phyloP scores from a whole-genome alignment of 2,888 invertebrate species.

The Drosophila histrio region DNA sequence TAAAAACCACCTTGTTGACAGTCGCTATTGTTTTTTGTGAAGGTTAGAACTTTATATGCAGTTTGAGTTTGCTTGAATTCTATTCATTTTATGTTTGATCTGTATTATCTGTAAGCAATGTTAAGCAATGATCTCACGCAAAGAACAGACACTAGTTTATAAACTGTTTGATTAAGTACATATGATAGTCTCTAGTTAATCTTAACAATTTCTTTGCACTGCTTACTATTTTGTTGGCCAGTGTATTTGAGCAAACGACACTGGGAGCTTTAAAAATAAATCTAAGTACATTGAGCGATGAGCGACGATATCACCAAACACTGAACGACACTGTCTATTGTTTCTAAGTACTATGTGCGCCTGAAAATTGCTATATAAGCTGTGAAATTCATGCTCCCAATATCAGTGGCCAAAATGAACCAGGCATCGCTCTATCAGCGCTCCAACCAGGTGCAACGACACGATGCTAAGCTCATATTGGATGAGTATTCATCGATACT shows the following conservation, averaged over 20 bases:
- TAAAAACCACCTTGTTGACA: conserved; percentile 15
- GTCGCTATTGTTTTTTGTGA: conserved; percentile 15
- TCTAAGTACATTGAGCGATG: conserved; percentile 2
- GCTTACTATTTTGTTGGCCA: not conserved
- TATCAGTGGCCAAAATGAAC: conserved; percentile 85
- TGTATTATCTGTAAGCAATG: not conserved
- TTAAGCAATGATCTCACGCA: not conserved
- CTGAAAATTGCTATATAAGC: conserved; percentile 54
- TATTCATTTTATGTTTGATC: not conserved
- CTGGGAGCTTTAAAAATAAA: conserved; percentile 65
- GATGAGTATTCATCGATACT: conserved; percentile 87
- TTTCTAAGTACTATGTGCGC: not conserved
- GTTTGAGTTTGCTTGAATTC: not conserved
- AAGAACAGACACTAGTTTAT: not conserved
- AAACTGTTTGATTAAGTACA: not conserved
- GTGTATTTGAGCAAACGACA: conserved; percentile 3
- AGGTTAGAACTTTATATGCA: conserved; percentile 3
- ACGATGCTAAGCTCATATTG: conserved; percentile 87
- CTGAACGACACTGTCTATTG: conserved; percentile 27
- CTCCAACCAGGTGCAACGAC: conserved; percentile 88
- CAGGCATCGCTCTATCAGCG: conserved; percentile 88
- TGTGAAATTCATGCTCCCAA: conserved; percentile 15
- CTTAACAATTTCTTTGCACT: not conserved
- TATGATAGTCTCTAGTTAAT: not conserved
- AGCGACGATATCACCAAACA: conserved; percentile 25